A percentile compares a stretch with the other conserved stretches of the same genome.
Conservation (phyloP, 1,140 invertebrate genomes). For the Drosophila ficusphila region DNA sequence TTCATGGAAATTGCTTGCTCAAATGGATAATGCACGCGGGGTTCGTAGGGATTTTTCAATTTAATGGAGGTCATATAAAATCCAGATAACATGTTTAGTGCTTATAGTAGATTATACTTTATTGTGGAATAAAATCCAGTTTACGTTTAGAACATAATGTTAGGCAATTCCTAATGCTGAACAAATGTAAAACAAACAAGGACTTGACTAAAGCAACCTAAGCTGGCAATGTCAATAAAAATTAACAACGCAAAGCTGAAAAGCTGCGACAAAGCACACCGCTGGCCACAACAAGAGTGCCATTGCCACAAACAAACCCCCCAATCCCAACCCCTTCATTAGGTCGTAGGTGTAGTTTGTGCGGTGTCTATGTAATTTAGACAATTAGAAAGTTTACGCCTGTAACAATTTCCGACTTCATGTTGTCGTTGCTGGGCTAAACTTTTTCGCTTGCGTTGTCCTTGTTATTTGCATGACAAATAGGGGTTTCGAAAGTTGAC, state of each 20-base stretch:
- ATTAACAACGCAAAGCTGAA: constrained; percentile 63
- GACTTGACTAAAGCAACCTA: constrained; percentile 2
- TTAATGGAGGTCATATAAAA: neutral
- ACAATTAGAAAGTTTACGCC: constrained; percentile 75
- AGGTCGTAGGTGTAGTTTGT: constrained; percentile 41
- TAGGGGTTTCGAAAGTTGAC: constrained; percentile 38
- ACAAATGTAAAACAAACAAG: constrained; percentile 18
- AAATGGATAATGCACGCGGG: neutral
- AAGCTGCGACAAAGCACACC: constrained; percentile 46
- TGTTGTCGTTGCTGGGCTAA: constrained; percentile 32
- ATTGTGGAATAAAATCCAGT: neutral
- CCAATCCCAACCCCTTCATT: constrained; percentile 19
- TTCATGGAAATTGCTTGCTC: neutral
- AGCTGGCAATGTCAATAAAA: constrained; percentile 55
- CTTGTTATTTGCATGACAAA: constrained; percentile 71
- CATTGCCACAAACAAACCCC: constrained; percentile 12
- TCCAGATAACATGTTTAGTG: neutral
- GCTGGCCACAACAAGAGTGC: constrained; percentile 30
- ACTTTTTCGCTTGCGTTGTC: constrained; percentile 50
- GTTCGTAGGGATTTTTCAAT: neutral
- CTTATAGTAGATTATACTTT: too few relatives aligned
- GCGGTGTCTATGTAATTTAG: constrained; percentile 70
- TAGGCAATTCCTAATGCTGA: neutral
- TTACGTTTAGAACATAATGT: too few relatives aligned
- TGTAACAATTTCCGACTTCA: constrained; percentile 59